These are phyloP conservation scores for Lipotes vexillifer DNA, from an alignment of 2,113 vertebrate species.

Conservation along the genomic window DNA sequence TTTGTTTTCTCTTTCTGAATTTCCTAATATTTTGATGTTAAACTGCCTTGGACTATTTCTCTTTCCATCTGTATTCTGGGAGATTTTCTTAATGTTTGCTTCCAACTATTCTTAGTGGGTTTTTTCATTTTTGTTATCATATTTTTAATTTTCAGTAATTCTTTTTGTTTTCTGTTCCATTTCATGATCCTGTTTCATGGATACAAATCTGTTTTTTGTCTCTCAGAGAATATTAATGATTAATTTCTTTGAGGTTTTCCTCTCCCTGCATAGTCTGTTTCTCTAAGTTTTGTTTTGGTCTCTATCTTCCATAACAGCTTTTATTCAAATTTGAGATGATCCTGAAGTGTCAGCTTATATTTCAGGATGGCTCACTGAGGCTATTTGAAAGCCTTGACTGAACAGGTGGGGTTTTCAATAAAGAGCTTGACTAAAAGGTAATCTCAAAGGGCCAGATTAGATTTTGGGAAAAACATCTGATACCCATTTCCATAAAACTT, in stretches of 20 bases:
- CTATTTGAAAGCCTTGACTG: not conserved
- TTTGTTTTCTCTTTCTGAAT: not conserved
- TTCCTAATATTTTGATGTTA: not conserved
- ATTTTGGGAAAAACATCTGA: not conserved
- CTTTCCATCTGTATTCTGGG: not conserved
- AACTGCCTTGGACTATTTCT: not conserved
- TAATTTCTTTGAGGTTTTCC: not conserved
- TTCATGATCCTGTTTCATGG: not conserved
- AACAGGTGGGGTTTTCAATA: not conserved
- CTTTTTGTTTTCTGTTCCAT: not conserved
- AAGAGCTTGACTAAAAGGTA: not conserved
- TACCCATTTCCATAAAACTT: not conserved
- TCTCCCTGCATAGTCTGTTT: not conserved
- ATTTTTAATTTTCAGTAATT: not conserved
- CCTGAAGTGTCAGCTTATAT: not conserved
- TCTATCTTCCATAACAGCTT: not conserved
- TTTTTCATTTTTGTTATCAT: not conserved
- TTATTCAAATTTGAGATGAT: not conserved
- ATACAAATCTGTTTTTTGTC: not conserved
- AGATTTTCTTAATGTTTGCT: not conserved
- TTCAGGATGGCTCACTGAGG: not conserved
- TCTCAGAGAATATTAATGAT: not conserved
- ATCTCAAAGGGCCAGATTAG: not conserved
- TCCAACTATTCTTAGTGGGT: not conserved
- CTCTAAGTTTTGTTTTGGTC: not conserved